phyloP scores from a whole-genome alignment of 2,797 vertebrate species.

The Eulemur albifrons region DNA sequence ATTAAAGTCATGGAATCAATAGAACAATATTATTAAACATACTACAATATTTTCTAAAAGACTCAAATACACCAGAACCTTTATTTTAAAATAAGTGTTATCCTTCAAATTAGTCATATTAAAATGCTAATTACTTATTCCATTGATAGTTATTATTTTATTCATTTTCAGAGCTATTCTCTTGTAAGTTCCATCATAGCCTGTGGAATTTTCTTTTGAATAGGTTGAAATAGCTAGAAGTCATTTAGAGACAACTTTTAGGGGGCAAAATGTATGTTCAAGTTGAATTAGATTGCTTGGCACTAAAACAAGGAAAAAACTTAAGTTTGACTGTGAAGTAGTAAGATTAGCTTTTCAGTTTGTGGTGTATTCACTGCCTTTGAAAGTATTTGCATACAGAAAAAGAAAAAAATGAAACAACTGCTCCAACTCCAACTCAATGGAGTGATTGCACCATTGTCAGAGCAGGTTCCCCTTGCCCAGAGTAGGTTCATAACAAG shows the following conservation, averaged over 20 bases:
- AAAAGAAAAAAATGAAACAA: neutral
- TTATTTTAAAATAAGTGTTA: neutral
- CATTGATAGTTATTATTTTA: neutral
- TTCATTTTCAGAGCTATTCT: neutral
- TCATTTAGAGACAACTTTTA: conserved; percentile 9
- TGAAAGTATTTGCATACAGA: neutral
- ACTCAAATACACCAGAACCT: neutral
- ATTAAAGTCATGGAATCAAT: neutral
- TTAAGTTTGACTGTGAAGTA: neutral
- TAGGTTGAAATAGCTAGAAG: neutral
- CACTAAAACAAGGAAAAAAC: neutral
- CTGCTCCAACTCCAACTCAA: neutral
- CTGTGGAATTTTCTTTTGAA: neutral
- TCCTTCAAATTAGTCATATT: neutral
- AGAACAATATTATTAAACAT: neutral
- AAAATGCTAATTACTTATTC: neutral
- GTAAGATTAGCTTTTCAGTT: neutral
- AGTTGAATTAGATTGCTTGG: neutral
- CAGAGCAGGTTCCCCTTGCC: neutral
- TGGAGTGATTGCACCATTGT: neutral
- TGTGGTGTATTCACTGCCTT: neutral
- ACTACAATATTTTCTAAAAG: neutral
- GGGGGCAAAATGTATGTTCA: neutral
- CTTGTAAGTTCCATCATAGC: neutral
- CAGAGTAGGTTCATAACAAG: neutral